Percentiles rank a stretch among this genome's conserved stretches.
Conservation (phyloP, 2,888 invertebrate genomes). For the Eupelmus urozonus region DNA sequence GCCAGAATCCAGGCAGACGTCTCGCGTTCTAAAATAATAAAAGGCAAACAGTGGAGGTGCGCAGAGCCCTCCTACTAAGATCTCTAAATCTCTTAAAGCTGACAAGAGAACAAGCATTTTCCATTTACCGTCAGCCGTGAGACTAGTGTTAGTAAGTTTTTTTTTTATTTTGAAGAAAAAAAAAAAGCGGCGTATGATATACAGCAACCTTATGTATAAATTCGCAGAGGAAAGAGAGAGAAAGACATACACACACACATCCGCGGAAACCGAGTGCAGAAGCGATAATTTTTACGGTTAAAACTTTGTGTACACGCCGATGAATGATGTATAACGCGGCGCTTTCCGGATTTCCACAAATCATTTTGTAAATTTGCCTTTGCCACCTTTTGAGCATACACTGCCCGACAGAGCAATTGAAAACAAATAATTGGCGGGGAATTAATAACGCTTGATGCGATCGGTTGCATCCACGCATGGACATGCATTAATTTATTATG, state of each 20-base stretch:
- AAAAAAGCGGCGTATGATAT: background rate
- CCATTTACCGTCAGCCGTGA: conserved; percentile 17
- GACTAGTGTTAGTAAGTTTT: conserved; percentile 9
- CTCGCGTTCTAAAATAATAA: too few relatives aligned
- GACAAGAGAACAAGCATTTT: conserved; percentile 23
- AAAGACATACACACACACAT: too few relatives aligned
- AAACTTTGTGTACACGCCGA: conserved; percentile 19
- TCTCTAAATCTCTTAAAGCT: conserved; percentile 35
- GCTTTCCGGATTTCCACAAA: conserved; percentile 30
- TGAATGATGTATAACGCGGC: conserved; percentile 7
- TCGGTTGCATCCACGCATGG: background rate
- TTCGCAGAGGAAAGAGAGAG: too few relatives aligned
- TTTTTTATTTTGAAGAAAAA: background rate
- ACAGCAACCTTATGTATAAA: background rate
- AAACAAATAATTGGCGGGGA: conserved; percentile 23
- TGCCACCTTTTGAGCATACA: background rate
- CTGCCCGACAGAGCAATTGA: conserved; percentile 8
- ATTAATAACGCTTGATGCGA: conserved; percentile 22
- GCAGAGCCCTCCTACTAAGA: background rate
- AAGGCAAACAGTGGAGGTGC: too few relatives aligned
- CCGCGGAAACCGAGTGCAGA: background rate
- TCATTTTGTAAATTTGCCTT: conserved; percentile 29
- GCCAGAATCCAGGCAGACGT: too few relatives aligned
- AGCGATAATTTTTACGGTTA: conserved; percentile 26
- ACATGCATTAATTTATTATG: conserved; percentile 12